Evolutionary conservation across 1,140 invertebrate species (phyloP).

Genomic region (Hyposmocoma kahamanoa): DNA sequence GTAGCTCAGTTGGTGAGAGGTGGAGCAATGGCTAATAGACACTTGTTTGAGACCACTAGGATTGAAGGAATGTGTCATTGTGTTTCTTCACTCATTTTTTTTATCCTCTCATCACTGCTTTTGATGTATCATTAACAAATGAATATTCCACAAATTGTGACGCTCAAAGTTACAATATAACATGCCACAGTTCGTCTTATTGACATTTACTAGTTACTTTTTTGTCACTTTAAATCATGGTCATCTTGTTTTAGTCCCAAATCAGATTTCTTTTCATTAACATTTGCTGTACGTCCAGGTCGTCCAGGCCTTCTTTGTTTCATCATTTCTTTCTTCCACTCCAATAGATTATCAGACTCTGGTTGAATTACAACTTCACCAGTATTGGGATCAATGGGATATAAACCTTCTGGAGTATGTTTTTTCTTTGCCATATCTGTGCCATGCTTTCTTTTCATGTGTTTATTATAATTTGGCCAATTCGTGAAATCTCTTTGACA

Average conservation of each 20-base stretch:
- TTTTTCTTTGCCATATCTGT: constrained; percentile 58
- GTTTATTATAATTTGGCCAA: constrained; percentile 85
- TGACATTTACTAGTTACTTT: background rate
- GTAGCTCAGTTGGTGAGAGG: too few relatives aligned
- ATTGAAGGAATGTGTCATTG: too few relatives aligned
- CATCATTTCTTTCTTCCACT: constrained; percentile 54
- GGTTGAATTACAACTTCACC: constrained; percentile 40
- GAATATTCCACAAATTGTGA: too few relatives aligned
- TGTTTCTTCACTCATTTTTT: too few relatives aligned
- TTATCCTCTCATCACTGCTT: too few relatives aligned
- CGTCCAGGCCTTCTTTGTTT: constrained; percentile 30
- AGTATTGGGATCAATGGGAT: constrained; percentile 47
- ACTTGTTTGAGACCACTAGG: too few relatives aligned
- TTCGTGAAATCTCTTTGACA: constrained; percentile 83
- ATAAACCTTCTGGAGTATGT: constrained; percentile 44
- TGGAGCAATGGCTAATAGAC: too few relatives aligned
- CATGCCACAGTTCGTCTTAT: too few relatives aligned
- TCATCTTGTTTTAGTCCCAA: constrained; percentile 36
- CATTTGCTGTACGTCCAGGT: constrained; percentile 32
- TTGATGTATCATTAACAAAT: too few relatives aligned
- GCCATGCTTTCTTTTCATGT: constrained; percentile 81
- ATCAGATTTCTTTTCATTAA: too few relatives aligned
- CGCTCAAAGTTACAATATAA: too few relatives aligned
- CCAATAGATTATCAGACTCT: constrained; percentile 33
- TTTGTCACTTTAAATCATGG: constrained; percentile 14